Evolutionary conservation across 2,888 invertebrate species (phyloP).

Genomic region (Horisme vitalbata): DNA sequence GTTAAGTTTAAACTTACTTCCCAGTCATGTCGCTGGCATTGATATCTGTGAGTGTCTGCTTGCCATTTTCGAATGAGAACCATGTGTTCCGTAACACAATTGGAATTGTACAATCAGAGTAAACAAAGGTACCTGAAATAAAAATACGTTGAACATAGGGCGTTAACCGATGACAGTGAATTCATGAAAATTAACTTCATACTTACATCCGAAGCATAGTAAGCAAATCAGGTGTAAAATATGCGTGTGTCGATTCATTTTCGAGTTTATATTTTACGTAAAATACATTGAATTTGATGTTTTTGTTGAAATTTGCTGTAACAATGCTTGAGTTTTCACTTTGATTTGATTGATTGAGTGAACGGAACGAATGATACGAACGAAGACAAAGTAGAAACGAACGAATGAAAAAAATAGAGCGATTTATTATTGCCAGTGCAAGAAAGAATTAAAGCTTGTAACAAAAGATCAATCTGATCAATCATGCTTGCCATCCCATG

Average conservation of each 20-base stretch:
- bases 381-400: too few species aligned
- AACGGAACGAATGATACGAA: too few species aligned
- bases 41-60: conserved; percentile 91
- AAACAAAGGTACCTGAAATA: conserved; percentile 53
- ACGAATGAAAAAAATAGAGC: neutral
- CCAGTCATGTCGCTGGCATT: conserved; percentile 90
- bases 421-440: conserved; percentile 1
- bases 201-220: conserved; percentile 46
- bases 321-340: neutral
- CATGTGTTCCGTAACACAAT: conserved; percentile 91
- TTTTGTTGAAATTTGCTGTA: neutral
- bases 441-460: neutral
- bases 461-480: neutral
- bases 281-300: conserved; percentile 28
- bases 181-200: conserved; percentile 11
- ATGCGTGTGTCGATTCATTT: conserved; percentile 40
- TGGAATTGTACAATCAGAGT: conserved; percentile 88
- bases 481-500: too few species aligned
- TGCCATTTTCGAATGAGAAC: conserved; percentile 95
- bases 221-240: conserved; percentile 37
- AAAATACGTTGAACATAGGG: conserved; percentile 48
- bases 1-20: conserved; percentile 52
- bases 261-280: conserved; percentile 19
- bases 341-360: conserved; percentile 5
- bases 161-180: conserved; percentile 53